phyloP scores from a whole-genome alignment of 1,140 invertebrate genomes.

The Pachypsylla venusta region DNA sequence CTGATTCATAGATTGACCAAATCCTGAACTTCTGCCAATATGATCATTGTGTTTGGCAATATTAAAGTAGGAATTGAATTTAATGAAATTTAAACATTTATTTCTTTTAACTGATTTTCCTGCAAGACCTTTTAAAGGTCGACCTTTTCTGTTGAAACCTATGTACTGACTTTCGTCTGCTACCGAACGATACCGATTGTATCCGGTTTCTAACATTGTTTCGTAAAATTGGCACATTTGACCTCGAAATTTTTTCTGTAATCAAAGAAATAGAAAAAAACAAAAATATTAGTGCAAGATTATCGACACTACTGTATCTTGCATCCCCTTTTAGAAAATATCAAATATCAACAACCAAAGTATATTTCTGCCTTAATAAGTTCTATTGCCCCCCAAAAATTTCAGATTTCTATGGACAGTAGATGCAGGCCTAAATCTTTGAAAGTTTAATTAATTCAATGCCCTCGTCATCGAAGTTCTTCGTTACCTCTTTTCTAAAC shows the following conservation, averaged over 20 bases:
- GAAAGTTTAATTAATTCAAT: too few relatives aligned
- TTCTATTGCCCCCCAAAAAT: too few relatives aligned
- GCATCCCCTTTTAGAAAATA: too few relatives aligned
- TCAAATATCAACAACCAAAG: too few relatives aligned
- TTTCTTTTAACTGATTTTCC: constrained; percentile 24
- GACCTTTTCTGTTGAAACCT: constrained; percentile 36
- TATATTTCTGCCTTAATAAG: too few relatives aligned
- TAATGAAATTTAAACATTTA: constrained; percentile 38
- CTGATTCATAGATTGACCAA: constrained; percentile 4
- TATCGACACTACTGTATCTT: constrained; percentile 3
- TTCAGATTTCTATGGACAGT: too few relatives aligned
- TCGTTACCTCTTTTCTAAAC: too few relatives aligned
- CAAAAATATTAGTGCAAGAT: background rate
- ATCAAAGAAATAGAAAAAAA: constrained; percentile 6
- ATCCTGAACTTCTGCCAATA: background rate
- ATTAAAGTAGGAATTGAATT: constrained; percentile 34
- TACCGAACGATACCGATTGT: constrained; percentile 36
- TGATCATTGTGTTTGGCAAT: constrained; percentile 35
- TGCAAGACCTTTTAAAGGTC: constrained; percentile 28
- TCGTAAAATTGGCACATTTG: constrained; percentile 38
- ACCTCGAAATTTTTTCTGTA: constrained; percentile 31
- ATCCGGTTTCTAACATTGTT: constrained; percentile 33
- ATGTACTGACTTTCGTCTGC: constrained; percentile 32
- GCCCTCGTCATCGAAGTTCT: too few relatives aligned
- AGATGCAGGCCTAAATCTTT: too few relatives aligned